These are phyloP conservation scores for Calcarius lapponicus DNA, from an alignment of 2,797 vertebrate species.

Conservation along the genomic window DNA sequence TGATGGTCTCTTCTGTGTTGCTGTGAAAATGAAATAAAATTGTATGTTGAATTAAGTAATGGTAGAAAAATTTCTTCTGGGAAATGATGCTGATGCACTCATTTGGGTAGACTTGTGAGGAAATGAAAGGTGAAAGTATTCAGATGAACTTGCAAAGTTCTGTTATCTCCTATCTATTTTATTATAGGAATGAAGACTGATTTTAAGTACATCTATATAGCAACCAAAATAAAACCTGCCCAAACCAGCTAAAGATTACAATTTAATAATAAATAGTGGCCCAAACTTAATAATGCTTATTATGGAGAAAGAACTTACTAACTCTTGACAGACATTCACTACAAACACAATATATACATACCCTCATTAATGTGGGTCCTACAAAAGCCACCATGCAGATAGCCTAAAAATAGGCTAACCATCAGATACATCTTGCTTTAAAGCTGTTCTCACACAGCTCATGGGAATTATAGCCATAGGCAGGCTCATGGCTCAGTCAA, in stretches of 20 bases:
- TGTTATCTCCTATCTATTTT: neutral
- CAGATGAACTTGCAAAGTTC: neutral
- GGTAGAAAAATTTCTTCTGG: neutral
- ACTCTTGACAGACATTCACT: neutral
- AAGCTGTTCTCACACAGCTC: neutral
- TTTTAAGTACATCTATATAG: neutral
- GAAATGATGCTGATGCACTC: neutral
- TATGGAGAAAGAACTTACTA: neutral
- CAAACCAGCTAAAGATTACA: neutral
- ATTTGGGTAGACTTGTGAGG: neutral
- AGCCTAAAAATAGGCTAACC: neutral
- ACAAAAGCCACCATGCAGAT: neutral
- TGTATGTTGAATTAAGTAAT: neutral
- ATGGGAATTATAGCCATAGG: neutral
- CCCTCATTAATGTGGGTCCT: neutral
- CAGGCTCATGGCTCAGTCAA: neutral
- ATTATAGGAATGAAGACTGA: neutral
- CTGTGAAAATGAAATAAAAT: neutral
- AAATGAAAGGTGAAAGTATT: neutral
- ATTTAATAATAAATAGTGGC: neutral
- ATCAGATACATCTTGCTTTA: neutral
- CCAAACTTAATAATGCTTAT: neutral
- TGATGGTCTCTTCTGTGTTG: neutral
- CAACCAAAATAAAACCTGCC: neutral
- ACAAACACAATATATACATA: neutral